A percentile compares a stretch with the other conserved stretches of the same genome.
These are phyloP conservation scores for Biston betularia DNA, from an alignment of 2,888 invertebrate genomes.

Conservation along the genomic window DNA sequence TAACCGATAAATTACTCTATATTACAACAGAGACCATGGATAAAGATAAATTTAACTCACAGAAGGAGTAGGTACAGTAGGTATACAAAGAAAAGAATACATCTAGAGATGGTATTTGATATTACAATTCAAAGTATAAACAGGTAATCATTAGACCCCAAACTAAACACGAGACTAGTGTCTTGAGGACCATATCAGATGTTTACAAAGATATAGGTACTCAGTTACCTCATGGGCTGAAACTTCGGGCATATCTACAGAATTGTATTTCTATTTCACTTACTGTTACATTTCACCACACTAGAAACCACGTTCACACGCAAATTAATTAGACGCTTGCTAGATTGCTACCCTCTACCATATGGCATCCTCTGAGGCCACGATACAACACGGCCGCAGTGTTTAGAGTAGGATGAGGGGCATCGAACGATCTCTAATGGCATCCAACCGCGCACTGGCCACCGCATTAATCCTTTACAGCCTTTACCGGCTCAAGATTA, in stretches of 20 bases:
- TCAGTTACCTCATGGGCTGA: background rate
- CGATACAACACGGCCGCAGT: constrained; percentile 73
- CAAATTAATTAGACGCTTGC: constrained; percentile 52
- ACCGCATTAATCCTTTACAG: constrained; percentile 84
- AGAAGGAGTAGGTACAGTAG: too few relatives aligned
- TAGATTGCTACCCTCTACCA: constrained; percentile 48
- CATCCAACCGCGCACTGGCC: constrained; percentile 83
- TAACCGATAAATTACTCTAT: too few relatives aligned
- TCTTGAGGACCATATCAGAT: too few relatives aligned
- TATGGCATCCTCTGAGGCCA: constrained; percentile 48
- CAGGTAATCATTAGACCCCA: too few relatives aligned
- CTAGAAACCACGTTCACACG: constrained; percentile 28
- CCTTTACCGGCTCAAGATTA: constrained; percentile 84
- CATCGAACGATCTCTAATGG: constrained; percentile 83
- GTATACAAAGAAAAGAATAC: too few relatives aligned
- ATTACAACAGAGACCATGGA: background rate
- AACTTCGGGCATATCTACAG: too few relatives aligned
- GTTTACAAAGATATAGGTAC: too few relatives aligned
- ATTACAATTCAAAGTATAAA: too few relatives aligned
- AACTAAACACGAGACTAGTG: too few relatives aligned
- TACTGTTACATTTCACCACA: background rate
- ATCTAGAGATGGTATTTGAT: too few relatives aligned
- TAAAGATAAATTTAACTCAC: too few relatives aligned
- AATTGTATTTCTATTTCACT: background rate
- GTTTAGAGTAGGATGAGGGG: constrained; percentile 73